Percentiles rank a stretch among this genome's conserved stretches.
These are phyloP conservation scores for Psittacula derbiana DNA, from an alignment of 2,797 vertebrate genomes.

Conservation along the genomic window DNA sequence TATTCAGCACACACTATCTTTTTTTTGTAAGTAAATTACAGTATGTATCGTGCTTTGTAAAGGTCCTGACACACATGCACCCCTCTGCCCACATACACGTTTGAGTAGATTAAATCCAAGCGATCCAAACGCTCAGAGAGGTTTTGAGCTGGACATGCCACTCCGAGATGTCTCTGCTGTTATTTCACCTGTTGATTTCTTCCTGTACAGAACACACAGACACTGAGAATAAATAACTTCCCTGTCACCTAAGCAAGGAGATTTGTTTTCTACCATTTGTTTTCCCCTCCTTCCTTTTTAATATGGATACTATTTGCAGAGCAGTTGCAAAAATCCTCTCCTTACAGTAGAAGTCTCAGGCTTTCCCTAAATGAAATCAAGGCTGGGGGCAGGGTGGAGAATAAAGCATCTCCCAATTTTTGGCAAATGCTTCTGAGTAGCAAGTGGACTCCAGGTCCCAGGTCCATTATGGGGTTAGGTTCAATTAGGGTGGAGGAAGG, in stretches of 20 bases:
- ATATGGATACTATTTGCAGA: background rate
- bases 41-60: slow-evolving; percentile 57
- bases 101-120: slow-evolving; percentile 22
- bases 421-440: background rate
- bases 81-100: background rate
- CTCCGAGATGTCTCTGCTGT: slow-evolving; percentile 15
- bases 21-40: slow-evolving; percentile 45
- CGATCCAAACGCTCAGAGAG: background rate
- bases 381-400: fast-evolving
- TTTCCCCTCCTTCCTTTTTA: background rate
- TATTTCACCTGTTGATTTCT: slow-evolving; percentile 49
- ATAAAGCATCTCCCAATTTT: background rate
- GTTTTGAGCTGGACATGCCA: background rate
- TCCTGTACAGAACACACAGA: slow-evolving; percentile 43
- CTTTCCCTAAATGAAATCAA: background rate
- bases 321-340: background rate
- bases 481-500: background rate
- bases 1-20: slow-evolving; percentile 18
- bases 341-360: background rate
- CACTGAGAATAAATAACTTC: slow-evolving; percentile 56
- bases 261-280: background rate
- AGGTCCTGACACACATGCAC: background rate
- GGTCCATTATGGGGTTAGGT: fast-evolving
- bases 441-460: background rate
- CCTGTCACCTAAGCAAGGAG: slow-evolving; percentile 27